Evolutionary conservation across 2,797 vertebrate species (phyloP), one percentile per base, ranked within the genome.

Genomic region (Pseudotriccus pelzelni): DNA sequence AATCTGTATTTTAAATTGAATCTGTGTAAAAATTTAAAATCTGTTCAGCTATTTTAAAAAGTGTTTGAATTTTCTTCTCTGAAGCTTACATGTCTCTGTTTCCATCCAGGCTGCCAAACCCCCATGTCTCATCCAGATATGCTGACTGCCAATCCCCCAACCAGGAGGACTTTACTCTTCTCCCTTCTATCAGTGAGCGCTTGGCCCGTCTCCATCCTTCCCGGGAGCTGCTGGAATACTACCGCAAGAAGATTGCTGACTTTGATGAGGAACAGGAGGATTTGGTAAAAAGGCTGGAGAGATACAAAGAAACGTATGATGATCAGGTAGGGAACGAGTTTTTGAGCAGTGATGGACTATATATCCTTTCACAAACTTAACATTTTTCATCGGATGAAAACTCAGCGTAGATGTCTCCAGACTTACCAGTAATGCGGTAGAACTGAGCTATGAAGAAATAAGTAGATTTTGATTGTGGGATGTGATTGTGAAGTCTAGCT

Each of bases 251-350:
- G 96, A 98, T 99, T 12, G 97, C 98, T 20, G 98, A 99, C 95
- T 99, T 99, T 84, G 99, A 99, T 21, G 97, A 96, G 30, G 99
- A 99, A 46, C 98, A 99, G 0, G 99, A 99, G 52, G 99, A 99
- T 24, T 84, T 99, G 46, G 43, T 99, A 30, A 98, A 98, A 97
- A 98, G 98, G 96, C 96, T 99, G 89, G 99, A 99, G 68, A 98
- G 97, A 63, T 98, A 98, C 96, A 99, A 96, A 94, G 97, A 98
- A 80, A 95, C 97, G 0, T 98, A 98, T 24, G 99, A 99, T 39
- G 98, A 98, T 56, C 99, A 99, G 98, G 99, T 92, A 89, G 87
- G 46, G 93, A 70, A 79, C 4, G 5, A n/a, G 34, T 6, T 63
- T 60, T 64, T 41, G 39, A n/a, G 4, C 44, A 7, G 4, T 72